These are phyloP conservation scores for Ophion slaviceki DNA, from an alignment of 2,888 invertebrate species.

Conservation along the genomic window DNA sequence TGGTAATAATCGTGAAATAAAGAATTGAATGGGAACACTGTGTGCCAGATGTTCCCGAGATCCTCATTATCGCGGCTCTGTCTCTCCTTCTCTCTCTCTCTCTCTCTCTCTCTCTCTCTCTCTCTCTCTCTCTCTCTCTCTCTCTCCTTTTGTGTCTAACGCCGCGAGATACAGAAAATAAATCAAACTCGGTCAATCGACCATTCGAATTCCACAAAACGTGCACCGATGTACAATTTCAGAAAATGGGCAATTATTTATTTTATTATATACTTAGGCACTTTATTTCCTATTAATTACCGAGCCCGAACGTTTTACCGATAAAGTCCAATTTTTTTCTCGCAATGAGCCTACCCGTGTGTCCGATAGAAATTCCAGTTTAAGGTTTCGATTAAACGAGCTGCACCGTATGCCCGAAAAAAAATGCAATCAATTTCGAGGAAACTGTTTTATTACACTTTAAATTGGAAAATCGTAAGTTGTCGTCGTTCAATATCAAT, in stretches of 20 bases:
- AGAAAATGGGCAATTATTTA: background rate
- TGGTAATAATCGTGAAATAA: constrained; percentile 4
- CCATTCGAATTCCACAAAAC: constrained; percentile 29
- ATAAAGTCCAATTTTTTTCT: too few relatives aligned
- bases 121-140: too few relatives aligned
- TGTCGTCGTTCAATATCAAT: too few relatives aligned
- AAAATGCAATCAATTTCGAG: background rate
- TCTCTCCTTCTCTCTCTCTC: too few relatives aligned
- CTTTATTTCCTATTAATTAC: background rate
- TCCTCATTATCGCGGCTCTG: background rate
- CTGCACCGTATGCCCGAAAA: too few relatives aligned
- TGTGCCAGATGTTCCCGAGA: constrained; percentile 73
- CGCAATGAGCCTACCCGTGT: too few relatives aligned
- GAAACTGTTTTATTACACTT: background rate
- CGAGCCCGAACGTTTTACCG: too few relatives aligned
- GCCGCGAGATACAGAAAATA: constrained; percentile 6
- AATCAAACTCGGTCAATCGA: constrained; percentile 47
- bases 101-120: too few relatives aligned
- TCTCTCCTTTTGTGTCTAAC: too few relatives aligned
- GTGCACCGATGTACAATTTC: constrained; percentile 15
- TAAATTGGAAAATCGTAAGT: too few relatives aligned
- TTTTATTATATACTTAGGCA: constrained; percentile 36
- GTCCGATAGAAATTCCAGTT: too few relatives aligned
- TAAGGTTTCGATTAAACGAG: too few relatives aligned
- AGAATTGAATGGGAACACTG: constrained; percentile 76